phyloP scores from a whole-genome alignment of 2,113 vertebrate genomes.

The Melanotaenia duboulayi region DNA sequence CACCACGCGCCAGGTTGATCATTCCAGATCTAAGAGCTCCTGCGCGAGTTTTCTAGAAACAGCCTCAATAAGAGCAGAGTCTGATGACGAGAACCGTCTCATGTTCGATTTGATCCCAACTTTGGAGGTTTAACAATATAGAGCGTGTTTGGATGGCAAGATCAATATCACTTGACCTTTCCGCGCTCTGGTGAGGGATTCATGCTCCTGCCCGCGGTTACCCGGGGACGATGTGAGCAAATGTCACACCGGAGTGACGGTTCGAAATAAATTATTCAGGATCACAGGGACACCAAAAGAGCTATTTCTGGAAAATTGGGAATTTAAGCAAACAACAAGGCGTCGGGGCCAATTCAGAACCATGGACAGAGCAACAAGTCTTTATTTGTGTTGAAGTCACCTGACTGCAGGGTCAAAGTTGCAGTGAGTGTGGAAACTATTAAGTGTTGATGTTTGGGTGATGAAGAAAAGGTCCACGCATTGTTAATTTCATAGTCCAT shows the following conservation, averaged over 20 bases:
- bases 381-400: background rate
- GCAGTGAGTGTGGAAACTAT: too few relatives aligned
- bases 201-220: constrained; percentile 44
- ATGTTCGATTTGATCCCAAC: constrained; percentile 20
- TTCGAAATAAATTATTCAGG: constrained; percentile 73
- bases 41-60: rapidly evolving
- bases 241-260: constrained; percentile 68
- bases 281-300: constrained; percentile 49
- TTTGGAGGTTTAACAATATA: constrained; percentile 44
- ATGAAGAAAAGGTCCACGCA: too few relatives aligned
- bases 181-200: constrained; percentile 58
- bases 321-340: constrained; percentile 5
- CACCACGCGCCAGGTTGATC: background rate
- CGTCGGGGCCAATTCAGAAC: constrained; percentile 1
- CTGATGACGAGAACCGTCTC: background rate
- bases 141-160: constrained; percentile 56
- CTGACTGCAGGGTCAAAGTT: background rate
- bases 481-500: too few relatives aligned
- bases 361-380: constrained; percentile 26
- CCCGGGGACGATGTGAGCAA: constrained; percentile 71
- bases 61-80: background rate
- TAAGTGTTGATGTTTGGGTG: too few relatives aligned
- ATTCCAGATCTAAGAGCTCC: background rate
- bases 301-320: constrained; percentile 54
- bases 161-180: constrained; percentile 80